Conservation (phyloP, 2,888 invertebrate species). For the Choristoneura rosaceana region DNA sequence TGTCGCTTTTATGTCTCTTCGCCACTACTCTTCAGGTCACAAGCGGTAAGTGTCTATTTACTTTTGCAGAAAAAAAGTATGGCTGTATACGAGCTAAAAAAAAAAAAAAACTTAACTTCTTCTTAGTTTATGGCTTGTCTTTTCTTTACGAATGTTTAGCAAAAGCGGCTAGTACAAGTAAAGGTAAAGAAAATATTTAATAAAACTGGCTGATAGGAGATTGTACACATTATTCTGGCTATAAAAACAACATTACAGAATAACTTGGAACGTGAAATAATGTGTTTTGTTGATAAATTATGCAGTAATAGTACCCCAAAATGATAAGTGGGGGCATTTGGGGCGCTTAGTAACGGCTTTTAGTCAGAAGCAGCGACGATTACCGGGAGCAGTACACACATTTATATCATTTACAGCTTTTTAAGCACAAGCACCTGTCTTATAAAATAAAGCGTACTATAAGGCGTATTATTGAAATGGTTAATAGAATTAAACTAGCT, state of each 20-base stretch:
- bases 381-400: not conserved
- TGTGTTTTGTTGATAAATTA: conserved; percentile 16
- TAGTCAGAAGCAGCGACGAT: conserved; percentile 20
- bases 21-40: conserved; percentile 91
- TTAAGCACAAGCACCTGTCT: no score
- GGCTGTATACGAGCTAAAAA: not conserved
- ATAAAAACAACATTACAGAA: conserved; percentile 10
- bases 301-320: conserved; percentile 4
- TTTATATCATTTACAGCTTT: no score
- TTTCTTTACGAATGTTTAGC: not conserved
- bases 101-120: not conserved
- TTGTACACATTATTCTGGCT: not conserved
- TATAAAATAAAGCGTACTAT: no score
- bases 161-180: not conserved
- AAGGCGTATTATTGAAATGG: no score
- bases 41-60: conserved; percentile 87
- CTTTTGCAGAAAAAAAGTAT: not conserved
- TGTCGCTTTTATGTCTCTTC: conserved; percentile 90
- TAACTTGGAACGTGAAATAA: conserved; percentile 11
- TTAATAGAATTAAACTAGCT: no score
- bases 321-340: conserved; percentile 37
- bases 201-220: conserved; percentile 3
- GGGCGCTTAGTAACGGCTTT: conserved; percentile 41
- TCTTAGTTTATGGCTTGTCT: not conserved
- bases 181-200: not conserved